Conservation (phyloP, 2,797 vertebrate species). For the Nannoperca australis region DNA sequence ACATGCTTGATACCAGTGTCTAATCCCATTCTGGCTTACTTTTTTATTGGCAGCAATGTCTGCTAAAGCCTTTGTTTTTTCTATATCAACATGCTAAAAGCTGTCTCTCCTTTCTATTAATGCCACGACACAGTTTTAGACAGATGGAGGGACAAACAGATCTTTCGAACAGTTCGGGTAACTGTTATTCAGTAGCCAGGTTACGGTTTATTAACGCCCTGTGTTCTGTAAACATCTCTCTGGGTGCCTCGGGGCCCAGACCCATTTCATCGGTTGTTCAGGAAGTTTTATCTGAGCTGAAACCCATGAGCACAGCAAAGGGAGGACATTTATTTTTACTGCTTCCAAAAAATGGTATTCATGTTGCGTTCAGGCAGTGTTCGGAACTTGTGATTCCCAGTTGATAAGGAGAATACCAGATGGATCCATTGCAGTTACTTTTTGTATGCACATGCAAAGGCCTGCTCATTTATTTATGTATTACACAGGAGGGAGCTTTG, state of each 20-base stretch:
- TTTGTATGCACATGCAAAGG: conserved; percentile 63
- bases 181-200: conserved; percentile 33
- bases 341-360: conserved; percentile 50
- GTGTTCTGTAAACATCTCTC: conserved; percentile 56
- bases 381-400: conserved; percentile 58
- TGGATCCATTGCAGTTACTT: conserved; percentile 64
- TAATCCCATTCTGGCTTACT: conserved; percentile 47
- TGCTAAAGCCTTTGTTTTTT: conserved; percentile 52
- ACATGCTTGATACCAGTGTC: conserved; percentile 26
- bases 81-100: conserved; percentile 43
- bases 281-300: conserved; percentile 55
- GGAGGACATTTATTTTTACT: conserved; percentile 37
- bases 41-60: conserved; percentile 37
- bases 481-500: conserved; percentile 57
- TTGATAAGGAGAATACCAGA: conserved; percentile 66
- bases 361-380: conserved; percentile 50
- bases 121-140: conserved; percentile 35
- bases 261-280: conserved; percentile 39
- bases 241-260: conserved; percentile 34
- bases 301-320: conserved; percentile 41
- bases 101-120: conserved; percentile 30
- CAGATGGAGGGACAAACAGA: conserved; percentile 8
- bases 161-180: conserved; percentile 16
- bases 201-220: conserved; percentile 42
- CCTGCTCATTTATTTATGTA: conserved; percentile 71